phyloP scores from a whole-genome alignment of 2,888 invertebrate genomes.

The Drosophila paucipuncta region DNA sequence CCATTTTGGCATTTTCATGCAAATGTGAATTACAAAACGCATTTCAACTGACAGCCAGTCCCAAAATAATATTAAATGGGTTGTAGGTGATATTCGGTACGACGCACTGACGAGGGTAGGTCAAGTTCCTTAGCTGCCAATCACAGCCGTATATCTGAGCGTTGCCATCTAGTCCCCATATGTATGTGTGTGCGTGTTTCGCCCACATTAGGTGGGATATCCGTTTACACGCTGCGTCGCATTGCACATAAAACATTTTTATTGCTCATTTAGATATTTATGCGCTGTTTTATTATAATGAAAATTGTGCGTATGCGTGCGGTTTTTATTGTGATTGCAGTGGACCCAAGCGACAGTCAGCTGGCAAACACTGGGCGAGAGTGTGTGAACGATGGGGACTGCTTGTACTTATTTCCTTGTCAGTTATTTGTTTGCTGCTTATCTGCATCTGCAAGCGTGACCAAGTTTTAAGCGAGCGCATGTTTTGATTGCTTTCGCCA shows the following conservation, averaged over 20 bases:
- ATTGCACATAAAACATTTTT: slow-evolving; percentile 79
- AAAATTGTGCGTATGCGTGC: slow-evolving; percentile 79
- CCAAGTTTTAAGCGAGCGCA: slow-evolving; percentile 67
- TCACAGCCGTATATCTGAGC: slow-evolving; percentile 48
- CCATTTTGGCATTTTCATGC: slow-evolving; percentile 59
- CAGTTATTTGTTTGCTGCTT: slow-evolving; percentile 43
- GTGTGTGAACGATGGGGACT: slow-evolving; percentile 5
- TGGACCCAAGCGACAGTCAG: slow-evolving; percentile 48
- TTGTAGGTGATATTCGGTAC: not conserved
- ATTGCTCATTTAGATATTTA: slow-evolving; percentile 80
- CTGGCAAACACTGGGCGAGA: not conserved
- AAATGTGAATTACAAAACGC: slow-evolving; percentile 71
- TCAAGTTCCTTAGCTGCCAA: slow-evolving; percentile 64
- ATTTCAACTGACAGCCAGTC: slow-evolving; percentile 50
- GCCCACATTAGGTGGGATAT: slow-evolving; percentile 27
- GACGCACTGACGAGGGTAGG: slow-evolving; percentile 44
- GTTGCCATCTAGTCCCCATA: slow-evolving; percentile 5
- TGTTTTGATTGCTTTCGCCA: slow-evolving; percentile 62
- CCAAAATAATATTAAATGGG: not conserved
- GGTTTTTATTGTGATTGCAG: slow-evolving; percentile 80
- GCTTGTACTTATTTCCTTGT: slow-evolving; percentile 18
- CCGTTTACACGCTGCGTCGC: slow-evolving; percentile 53
- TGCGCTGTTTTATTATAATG: slow-evolving; percentile 79
- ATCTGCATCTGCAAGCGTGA: slow-evolving; percentile 63
- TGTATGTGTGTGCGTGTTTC: slow-evolving; percentile 2